Base-by-base conservation (phyloP, 2,888 invertebrate species). In the Drosophila robusta region DNA sequence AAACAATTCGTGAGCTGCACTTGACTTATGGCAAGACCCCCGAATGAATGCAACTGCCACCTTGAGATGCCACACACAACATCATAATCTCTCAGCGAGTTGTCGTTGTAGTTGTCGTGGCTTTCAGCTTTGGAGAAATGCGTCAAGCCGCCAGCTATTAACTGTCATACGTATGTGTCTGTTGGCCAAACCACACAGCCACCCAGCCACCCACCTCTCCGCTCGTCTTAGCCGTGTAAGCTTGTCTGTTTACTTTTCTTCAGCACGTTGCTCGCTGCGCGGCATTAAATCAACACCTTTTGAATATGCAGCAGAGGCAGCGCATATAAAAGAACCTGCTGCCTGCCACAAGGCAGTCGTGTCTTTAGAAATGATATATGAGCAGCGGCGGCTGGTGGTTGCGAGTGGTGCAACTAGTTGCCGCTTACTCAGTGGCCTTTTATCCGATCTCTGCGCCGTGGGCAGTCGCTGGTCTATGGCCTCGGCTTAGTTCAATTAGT, bases 11-110 rank as follows among this genome's bases (percentile, higher is more conserved):
- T 34, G 34, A 34, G 34, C 66, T 64, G 77, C 80, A 83, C 84
- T 83, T 87, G 87, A 80, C 79, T 78, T 81, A 64, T 67, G 66
- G 54, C 78, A 64, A 86, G 78, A 50, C 57, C 61, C 24, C 45
- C 52, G 47, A 55, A 61, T 61, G 74, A 65, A 65, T 75, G 55
- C 72, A 52, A 38, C 56, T 58, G 47, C 62, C 49, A 63, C 78
- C 77, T 75, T 68, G 58, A 72, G 77, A 56, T 51, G 49, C 60
- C 38, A 51, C 51, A 55, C 39, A 49, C 54, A 61, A 55, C 50
- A 49, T 47, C 62, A 69, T 72, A 63, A 75, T 78, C 75, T 75
- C 50, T 75, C 54, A 66, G 62, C 64, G 46, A 54, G 70, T 70
- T 76, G 83, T 73, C 55, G 63, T 50, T 69, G 62, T 57, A 50